Evolutionary conservation across 2,797 vertebrate species (phyloP), one percentile per base, ranked within the genome.

Genomic region (Molossus molossus): DNA sequence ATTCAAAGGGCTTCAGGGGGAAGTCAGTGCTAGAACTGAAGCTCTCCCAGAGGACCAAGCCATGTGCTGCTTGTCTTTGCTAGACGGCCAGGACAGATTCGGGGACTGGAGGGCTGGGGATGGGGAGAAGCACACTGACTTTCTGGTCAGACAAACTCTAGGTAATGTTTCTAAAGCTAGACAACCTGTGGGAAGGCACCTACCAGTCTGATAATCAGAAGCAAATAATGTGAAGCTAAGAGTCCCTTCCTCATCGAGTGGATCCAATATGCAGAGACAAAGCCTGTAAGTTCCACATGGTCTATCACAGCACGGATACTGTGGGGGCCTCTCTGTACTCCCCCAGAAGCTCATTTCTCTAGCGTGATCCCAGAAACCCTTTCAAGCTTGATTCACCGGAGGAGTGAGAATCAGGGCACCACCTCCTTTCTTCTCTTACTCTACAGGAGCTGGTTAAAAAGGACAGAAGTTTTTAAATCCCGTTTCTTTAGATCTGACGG

Each of bases 321-420:
- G 0, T 29, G 48, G 18, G 3, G 12, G 25, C 12, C 3, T 53
- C 10, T 25, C n/a, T 4, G 6, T 33, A 6, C 25, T 37, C 14
- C 20, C n/a, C 5, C 15, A 6, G 33, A 48, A 90, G 4, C 9
- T 83, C 37, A 15, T 76, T 93, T 77, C 9, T 72, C 12, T 23
- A 45, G 17, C 85, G 73, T 65, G n/a, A 53, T 25, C 9, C 3
- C 23, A n/a, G 45, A 79, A 73, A 48, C 2, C 11, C 72, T 87
- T 83, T 27, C 45, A 67, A 45, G 25, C 7, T 65, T 72, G 23
- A 23, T 87, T 84, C 37, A 27, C 15, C 2, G 27, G 21, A 15
- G 2, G 4, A 55, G 23, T 60, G 62, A 96, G 45, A 50, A 5
- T 0, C 9, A 45, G n/a, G 45, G 13, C 13, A 70, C 9, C 2